Percentiles rank a stretch among this genome's conserved stretches.
phyloP scores from a whole-genome alignment of 2,888 invertebrate genomes.

The Monoplex corrugatus region DNA sequence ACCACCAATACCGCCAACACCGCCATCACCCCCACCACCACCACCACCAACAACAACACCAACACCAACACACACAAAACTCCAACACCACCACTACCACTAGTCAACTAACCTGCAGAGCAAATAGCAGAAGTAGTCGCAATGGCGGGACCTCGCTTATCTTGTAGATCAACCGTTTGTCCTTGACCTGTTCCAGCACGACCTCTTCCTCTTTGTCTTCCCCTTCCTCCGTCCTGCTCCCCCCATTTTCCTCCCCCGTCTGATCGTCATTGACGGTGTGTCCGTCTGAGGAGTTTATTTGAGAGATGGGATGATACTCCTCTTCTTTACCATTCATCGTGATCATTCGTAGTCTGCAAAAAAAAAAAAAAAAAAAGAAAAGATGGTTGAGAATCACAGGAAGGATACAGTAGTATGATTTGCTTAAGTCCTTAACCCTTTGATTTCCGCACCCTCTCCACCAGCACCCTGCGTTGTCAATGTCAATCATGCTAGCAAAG shows the following conservation, averaged over 20 bases:
- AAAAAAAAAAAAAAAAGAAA: not conserved
- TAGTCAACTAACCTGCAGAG: not conserved
- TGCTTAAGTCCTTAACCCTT: too few species aligned
- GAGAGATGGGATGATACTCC: not conserved
- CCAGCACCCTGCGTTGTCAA: too few species aligned
- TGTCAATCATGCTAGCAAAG: too few species aligned
- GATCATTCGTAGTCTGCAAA: not conserved
- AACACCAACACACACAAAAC: too few species aligned
- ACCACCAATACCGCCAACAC: too few species aligned
- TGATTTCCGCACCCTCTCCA: too few species aligned
- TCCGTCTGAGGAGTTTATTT: not conserved
- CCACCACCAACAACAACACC: too few species aligned
- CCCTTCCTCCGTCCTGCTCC: not conserved
- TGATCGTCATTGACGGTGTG: not conserved
- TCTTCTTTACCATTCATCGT: not conserved
- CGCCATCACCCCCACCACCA: too few species aligned
- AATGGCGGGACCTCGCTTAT: conserved; percentile 43
- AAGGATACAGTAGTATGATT: too few species aligned
- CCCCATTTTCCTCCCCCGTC: not conserved
- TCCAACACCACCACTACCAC: too few species aligned
- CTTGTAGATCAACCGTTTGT: conserved; percentile 44
- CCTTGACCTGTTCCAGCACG: conserved; percentile 29
- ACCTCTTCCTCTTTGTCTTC: conserved; percentile 17
- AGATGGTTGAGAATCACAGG: too few species aligned
- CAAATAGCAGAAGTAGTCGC: not conserved